Base-by-base conservation (phyloP, 2,888 invertebrate species). In the Mechanitis mazaeus region DNA sequence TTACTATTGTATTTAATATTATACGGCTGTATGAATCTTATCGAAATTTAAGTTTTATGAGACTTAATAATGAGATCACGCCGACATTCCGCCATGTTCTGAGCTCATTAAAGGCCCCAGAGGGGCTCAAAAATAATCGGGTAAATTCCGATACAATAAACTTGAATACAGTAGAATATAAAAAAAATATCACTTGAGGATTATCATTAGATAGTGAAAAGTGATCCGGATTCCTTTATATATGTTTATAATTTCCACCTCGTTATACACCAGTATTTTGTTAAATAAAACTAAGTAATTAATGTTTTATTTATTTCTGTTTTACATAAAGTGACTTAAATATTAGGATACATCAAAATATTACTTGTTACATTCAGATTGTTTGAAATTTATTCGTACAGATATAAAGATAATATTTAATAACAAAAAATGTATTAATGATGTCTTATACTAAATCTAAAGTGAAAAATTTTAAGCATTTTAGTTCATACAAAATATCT, bases 241-340 rank as follows among this genome's bases (percentile, higher is more conserved):
- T 9, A 42, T 9, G 11, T 11, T 9, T 9, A 42, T 45, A 59
- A 60, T 56, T 31, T 61, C 58, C 64, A 58, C 64, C 46, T 56
- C 9, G n/a, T 56, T 63, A 60, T 63, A 61, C 46, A 50, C 60
- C 63, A 65, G 67, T 67, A 65, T 67, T 65, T 61, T 20, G 20
- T 61, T 45, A 63, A 68, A 64, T 61, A 64, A 68, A 66, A 66
- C 53, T 58, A 63, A 56, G 55, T 45, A 59, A 64, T 45, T 61
- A 46, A 54, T n/a, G 58, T 56, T n/a, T 45, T 55, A 55, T 31
- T 60, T 67, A 59, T 63, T 62, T 62, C 63, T 61, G 35, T 31
- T 33, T 38, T 42, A 38, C 9, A 45, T 38, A 50, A 31, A n/a
- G 7, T 38, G 35, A 55, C 33, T 55, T 58, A 60, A 20, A 20